Evolutionary conservation across 92 coral and sea anemone genomes (phyloP).

Genomic region (Epizoanthus stellaris): DNA sequence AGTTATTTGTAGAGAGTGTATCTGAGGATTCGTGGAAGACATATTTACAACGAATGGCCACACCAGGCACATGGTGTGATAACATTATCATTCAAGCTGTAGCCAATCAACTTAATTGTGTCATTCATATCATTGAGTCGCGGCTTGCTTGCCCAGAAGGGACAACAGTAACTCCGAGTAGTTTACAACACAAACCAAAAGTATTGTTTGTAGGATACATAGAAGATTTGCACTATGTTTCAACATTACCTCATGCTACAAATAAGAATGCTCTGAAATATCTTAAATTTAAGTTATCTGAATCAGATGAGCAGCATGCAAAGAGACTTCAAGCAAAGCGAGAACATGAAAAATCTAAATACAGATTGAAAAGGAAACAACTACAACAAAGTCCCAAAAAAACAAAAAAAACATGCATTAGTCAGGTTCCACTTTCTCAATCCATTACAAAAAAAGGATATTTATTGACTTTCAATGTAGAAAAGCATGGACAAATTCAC

Average conservation of each 20-base stretch:
- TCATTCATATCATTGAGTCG: constrained; percentile 61
- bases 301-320: constrained; percentile 24
- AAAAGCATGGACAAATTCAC: constrained; percentile 56
- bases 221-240: constrained; percentile 46
- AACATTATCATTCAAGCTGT: constrained; percentile 26
- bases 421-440: not conserved
- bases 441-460: constrained; percentile 24
- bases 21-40: constrained; percentile 49
- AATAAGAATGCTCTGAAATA: constrained; percentile 35
- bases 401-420: constrained; percentile 29
- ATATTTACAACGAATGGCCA: constrained; percentile 58
- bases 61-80: constrained; percentile 60
- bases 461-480: constrained; percentile 32
- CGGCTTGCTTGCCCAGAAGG: constrained; percentile 50
- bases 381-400: too few species aligned
- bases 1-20: constrained; percentile 55
- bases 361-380: too few species aligned
- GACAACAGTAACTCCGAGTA: constrained; percentile 37
- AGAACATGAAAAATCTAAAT: constrained; percentile 11
- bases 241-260: constrained; percentile 44
- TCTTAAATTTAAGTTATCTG: constrained; percentile 35
- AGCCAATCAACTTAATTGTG: constrained; percentile 43
- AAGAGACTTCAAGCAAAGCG: not conserved
- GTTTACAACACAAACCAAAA: constrained; percentile 10
- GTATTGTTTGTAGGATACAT: constrained; percentile 53